Conservation (phyloP, 2,113 vertebrate genomes). For the Xenotilapia flavipinnis region DNA sequence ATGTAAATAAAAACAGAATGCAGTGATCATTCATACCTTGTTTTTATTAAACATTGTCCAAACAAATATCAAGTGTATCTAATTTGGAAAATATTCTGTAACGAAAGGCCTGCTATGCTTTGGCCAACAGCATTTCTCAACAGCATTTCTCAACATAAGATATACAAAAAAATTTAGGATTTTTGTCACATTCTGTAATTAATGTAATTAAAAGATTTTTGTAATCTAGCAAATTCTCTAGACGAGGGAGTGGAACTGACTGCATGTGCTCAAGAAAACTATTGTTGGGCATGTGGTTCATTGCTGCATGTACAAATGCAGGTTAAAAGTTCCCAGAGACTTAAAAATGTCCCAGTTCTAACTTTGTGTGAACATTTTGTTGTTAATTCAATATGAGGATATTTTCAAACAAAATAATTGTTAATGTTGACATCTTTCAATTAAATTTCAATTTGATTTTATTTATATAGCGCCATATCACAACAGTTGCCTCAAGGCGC, state of each 20-base stretch:
- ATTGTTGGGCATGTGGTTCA: neutral
- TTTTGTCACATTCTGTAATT: neutral
- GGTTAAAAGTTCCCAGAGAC: neutral
- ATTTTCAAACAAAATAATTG: neutral
- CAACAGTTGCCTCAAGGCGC: neutral
- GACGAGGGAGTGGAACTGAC: neutral
- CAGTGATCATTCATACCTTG: neutral
- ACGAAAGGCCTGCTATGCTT: neutral
- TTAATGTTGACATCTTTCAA: neutral
- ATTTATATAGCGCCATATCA: neutral
- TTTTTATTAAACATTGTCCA: neutral
- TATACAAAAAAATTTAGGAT: neutral
- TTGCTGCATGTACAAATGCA: neutral
- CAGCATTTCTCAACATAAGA: neutral
- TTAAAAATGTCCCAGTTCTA: neutral
- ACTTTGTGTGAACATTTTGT: neutral
- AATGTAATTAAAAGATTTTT: neutral
- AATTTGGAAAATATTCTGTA: neutral
- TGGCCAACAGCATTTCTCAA: neutral
- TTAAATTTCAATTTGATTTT: neutral
- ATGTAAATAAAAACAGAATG: neutral
- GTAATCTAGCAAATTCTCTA: neutral
- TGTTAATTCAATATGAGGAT: neutral
- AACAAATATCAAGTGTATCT: neutral
- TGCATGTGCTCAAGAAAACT: neutral